Conservation (phyloP, 2,797 vertebrate genomes). For the Heliangelus exortis region DNA sequence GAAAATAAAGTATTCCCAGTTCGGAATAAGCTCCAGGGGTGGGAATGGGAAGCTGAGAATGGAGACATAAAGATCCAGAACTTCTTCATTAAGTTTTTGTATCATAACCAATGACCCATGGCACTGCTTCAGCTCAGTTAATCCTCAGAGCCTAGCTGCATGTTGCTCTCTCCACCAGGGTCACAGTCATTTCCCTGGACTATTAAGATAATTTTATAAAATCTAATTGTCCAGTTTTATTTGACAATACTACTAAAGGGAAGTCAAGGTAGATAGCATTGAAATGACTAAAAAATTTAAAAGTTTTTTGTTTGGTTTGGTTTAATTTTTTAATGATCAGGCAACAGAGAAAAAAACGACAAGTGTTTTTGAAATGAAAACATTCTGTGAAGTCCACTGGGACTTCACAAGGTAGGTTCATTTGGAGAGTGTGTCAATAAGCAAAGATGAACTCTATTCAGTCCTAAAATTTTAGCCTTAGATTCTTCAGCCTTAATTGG, state of each 20-base stretch:
- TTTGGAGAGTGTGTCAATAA: not conserved
- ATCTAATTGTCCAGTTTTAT: not conserved
- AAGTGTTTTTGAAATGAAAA: not conserved
- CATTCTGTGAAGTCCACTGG: not conserved
- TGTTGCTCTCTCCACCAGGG: not conserved
- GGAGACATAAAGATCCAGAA: not conserved
- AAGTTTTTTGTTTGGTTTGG: no score
- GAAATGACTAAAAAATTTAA: not conserved
- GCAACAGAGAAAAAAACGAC: not conserved
- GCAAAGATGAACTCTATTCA: not conserved
- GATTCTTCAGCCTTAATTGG: not conserved
- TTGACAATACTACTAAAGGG: not conserved
- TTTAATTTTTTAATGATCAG: fast-evolving
- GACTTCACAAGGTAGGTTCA: not conserved
- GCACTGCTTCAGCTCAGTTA: not conserved
- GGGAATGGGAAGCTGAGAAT: not conserved
- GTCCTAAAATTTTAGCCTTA: not conserved
- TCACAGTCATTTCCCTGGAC: not conserved
- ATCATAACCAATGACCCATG: not conserved
- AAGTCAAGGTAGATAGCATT: not conserved
- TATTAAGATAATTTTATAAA: not conserved
- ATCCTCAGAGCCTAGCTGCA: not conserved
- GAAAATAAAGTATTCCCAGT: not conserved
- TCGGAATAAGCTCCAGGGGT: not conserved
- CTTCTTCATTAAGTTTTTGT: not conserved